phyloP scores from a whole-genome alignment of 1,140 invertebrate species.

The Ostrea denselamellosa region DNA sequence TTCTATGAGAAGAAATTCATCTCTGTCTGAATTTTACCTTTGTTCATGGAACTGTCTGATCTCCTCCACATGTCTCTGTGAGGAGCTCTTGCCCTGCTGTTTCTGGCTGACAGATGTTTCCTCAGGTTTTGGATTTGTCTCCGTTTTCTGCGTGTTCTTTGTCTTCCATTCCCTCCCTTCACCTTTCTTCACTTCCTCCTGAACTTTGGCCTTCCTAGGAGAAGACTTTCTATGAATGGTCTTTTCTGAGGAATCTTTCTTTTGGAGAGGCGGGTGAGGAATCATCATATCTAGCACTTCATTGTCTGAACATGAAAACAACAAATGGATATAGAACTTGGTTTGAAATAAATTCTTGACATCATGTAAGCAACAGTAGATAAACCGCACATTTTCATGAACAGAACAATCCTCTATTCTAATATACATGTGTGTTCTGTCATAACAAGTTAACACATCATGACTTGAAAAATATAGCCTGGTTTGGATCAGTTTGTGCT shows the following conservation, averaged over 20 bases:
- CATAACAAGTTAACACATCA: no score
- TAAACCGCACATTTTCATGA: background rate
- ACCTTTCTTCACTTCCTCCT: background rate
- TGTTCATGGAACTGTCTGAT: constrained; percentile 72
- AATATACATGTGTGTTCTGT: no score
- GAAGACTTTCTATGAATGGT: constrained; percentile 19
- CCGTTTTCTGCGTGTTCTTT: background rate
- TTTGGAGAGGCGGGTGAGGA: constrained; percentile 50
- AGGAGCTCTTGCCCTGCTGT: constrained; percentile 41
- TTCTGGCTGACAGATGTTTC: background rate
- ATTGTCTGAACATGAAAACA: background rate
- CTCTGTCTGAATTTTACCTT: constrained; percentile 53
- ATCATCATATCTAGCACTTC: constrained; percentile 30
- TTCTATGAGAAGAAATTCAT: no score
- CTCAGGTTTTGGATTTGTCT: background rate
- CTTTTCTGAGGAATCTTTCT: constrained; percentile 44
- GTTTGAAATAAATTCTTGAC: no score
- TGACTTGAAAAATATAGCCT: no score
- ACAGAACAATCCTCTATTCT: background rate
- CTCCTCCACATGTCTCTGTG: constrained; percentile 66
- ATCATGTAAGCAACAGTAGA: no score
- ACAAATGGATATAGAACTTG: background rate
- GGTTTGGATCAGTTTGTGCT: no score
- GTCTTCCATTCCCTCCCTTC: constrained; percentile 11
- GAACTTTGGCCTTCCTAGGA: background rate